These are phyloP conservation scores for Nebria salina DNA, from an alignment of 2,888 invertebrate genomes.

Conservation along the genomic window DNA sequence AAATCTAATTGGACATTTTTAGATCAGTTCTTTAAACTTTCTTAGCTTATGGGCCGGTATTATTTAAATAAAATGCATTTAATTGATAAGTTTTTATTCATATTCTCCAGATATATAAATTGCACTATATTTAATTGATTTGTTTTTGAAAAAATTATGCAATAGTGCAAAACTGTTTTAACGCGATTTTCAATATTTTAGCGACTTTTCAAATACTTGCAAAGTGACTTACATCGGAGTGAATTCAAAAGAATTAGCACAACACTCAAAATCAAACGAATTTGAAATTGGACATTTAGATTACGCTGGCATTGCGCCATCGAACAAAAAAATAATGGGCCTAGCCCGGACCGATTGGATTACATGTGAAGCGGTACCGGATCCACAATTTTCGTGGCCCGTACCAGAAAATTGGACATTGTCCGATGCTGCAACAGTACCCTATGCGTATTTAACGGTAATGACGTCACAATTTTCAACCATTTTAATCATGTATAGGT, in stretches of 20 bases:
- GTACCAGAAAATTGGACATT: constrained; percentile 78
- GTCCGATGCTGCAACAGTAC: constrained; percentile 80
- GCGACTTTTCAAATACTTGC: neutral
- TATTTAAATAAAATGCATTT: too few species aligned
- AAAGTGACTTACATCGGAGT: neutral
- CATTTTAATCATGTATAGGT: neutral
- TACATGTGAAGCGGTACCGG: neutral
- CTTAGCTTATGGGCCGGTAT: too few species aligned
- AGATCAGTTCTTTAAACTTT: too few species aligned
- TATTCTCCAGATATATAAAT: too few species aligned
- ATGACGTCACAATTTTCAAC: neutral
- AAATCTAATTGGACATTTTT: neutral
- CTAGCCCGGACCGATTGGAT: constrained; percentile 61
- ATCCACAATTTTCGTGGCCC: constrained; percentile 68
- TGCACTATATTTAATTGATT: too few species aligned
- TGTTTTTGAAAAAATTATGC: too few species aligned
- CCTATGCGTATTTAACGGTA: constrained; percentile 74
- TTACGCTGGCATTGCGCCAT: constrained; percentile 57
- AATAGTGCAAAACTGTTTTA: too few species aligned
- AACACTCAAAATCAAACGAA: neutral
- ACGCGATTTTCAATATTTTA: neutral
- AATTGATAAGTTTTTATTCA: too few species aligned
- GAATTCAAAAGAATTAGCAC: neutral
- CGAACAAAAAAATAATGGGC: constrained; percentile 74
- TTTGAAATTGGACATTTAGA: constrained; percentile 58